Conservation (phyloP, 2,797 vertebrate species). For the Malacoraja senta region DNA sequence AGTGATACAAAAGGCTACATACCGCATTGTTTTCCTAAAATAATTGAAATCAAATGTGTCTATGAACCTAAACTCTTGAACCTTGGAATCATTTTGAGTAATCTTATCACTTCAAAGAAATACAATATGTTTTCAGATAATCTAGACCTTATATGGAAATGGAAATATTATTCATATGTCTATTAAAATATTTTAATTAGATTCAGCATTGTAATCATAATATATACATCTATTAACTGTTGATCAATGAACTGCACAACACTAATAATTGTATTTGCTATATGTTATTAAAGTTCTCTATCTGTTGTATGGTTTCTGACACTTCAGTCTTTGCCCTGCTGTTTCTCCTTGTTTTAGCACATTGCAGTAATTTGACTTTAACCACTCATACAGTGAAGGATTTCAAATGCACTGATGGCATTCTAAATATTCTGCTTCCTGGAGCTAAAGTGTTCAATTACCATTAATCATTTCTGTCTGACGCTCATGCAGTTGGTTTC, state of each 20-base stretch:
- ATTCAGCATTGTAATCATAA: not conserved
- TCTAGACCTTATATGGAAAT: not conserved
- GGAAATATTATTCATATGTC: not conserved
- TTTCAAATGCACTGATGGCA: not conserved
- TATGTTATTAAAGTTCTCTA: too few relatives aligned
- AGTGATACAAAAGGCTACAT: not conserved
- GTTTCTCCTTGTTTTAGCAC: not conserved
- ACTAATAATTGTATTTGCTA: not conserved
- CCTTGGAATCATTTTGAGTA: not conserved
- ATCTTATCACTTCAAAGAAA: not conserved
- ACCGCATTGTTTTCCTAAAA: not conserved
- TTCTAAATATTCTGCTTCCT: constrained; percentile 13
- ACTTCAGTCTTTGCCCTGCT: not conserved
- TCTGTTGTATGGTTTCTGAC: not conserved
- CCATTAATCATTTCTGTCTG: constrained; percentile 17
- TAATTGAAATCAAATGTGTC: not conserved
- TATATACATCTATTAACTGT: not conserved
- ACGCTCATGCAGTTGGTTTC: not conserved
- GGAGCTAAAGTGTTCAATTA: constrained; percentile 17
- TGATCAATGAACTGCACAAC: not conserved
- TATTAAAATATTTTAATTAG: not conserved
- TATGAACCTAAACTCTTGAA: not conserved
- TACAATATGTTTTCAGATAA: not conserved
- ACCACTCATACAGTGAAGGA: constrained; percentile 22
- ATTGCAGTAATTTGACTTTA: not conserved